Conservation (phyloP, 2,888 invertebrate species). For the Drosophila nigricruria region DNA sequence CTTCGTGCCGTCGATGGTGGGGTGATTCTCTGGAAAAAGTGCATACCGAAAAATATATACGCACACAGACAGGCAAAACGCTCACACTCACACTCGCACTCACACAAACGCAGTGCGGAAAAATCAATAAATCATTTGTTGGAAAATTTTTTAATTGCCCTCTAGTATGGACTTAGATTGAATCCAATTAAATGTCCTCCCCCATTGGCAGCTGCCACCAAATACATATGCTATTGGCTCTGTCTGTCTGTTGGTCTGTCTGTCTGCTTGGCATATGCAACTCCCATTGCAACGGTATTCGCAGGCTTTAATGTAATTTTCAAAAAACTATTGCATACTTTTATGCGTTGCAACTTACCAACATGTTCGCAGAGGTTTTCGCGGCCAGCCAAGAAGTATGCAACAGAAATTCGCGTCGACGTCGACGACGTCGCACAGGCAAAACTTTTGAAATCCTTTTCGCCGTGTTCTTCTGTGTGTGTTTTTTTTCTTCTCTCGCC, state of each 20-base stretch:
- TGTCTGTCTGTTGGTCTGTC: background rate
- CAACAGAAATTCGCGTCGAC: constrained; percentile 48
- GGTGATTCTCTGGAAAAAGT: constrained; percentile 78
- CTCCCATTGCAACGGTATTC: constrained; percentile 6
- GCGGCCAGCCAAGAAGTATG: constrained; percentile 64
- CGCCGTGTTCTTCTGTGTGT: background rate
- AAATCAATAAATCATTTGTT: constrained; percentile 79
- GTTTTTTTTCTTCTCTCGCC: background rate
- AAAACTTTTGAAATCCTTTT: constrained; percentile 14
- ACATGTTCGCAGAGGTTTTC: constrained; percentile 66
- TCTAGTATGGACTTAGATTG: background rate
- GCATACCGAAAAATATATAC: constrained; percentile 78
- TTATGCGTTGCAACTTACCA: constrained; percentile 62
- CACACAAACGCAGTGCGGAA: constrained; percentile 67
- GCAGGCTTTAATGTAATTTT: background rate
- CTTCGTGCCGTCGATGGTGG: constrained; percentile 45
- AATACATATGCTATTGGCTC: background rate
- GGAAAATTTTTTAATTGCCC: constrained; percentile 64
- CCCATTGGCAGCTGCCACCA: background rate
- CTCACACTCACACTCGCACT: constrained; percentile 32
- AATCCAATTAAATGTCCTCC: constrained; percentile 9
- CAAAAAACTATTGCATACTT: constrained; percentile 34
- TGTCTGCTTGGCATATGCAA: background rate
- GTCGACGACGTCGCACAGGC: constrained; percentile 19
- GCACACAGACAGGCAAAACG: constrained; percentile 56